Conservation (phyloP, 2,888 invertebrate species). For the Cephus runcator region DNA sequence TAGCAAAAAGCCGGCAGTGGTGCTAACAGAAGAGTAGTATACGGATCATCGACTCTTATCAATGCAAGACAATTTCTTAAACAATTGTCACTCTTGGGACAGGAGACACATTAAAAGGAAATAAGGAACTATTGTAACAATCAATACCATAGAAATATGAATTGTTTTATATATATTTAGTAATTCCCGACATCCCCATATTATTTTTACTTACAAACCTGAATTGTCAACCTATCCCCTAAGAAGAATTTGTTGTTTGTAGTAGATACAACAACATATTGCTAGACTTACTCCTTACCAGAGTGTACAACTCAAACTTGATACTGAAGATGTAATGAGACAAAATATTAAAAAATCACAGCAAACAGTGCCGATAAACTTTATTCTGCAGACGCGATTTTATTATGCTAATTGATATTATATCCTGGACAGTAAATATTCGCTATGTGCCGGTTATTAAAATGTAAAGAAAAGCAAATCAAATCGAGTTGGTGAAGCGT, state of each 20-base stretch:
- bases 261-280: not conserved
- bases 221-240: not conserved
- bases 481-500: not conserved
- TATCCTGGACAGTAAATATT: not conserved
- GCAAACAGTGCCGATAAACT: not conserved
- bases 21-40: constrained; percentile 84
- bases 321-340: not conserved
- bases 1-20: constrained; percentile 81
- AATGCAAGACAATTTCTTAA: constrained; percentile 95
- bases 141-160: not conserved
- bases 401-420: not conserved
- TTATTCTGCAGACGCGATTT: not conserved
- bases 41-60: constrained; percentile 93
- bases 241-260: not conserved
- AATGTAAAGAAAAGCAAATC: not conserved
- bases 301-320: not conserved
- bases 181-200: not conserved
- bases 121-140: not conserved
- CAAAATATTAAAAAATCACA: not conserved
- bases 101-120: constrained; percentile 71
- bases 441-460: not conserved
- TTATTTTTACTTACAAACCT: not conserved
- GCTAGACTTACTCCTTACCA: not conserved
- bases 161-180: not conserved
- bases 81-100: constrained; percentile 84